These are phyloP conservation scores for Tetraodon nigroviridis DNA, from an alignment of 2,113 vertebrate genomes.

Conservation along the genomic window DNA sequence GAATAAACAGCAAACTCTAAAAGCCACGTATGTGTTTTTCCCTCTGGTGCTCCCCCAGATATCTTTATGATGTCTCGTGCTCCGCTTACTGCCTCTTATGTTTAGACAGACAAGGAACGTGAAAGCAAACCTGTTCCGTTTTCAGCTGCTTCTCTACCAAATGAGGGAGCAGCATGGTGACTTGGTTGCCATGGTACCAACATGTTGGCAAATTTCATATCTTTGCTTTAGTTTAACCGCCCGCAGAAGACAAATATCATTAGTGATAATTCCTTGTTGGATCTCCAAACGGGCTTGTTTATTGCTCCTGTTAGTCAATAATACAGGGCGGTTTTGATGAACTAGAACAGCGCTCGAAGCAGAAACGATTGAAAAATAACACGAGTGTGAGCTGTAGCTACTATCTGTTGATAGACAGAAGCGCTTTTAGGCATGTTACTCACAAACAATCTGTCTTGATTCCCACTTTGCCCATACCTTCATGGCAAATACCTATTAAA, in stretches of 20 bases:
- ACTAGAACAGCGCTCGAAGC: too few relatives aligned
- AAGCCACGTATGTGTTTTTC: too few relatives aligned
- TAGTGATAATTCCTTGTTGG: too few relatives aligned
- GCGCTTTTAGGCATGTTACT: too few relatives aligned
- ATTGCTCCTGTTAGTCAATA: too few relatives aligned
- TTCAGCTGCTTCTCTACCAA: slow-evolving; percentile 81
- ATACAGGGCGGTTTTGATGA: too few relatives aligned
- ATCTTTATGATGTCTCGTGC: not conserved
- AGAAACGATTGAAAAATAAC: too few relatives aligned
- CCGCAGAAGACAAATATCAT: slow-evolving; percentile 54
- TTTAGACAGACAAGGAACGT: not conserved
- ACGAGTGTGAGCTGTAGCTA: not conserved
- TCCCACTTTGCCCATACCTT: too few relatives aligned
- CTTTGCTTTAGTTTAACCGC: slow-evolving; percentile 80
- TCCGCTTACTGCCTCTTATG: not conserved
- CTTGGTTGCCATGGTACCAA: slow-evolving; percentile 78
- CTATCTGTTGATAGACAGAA: not conserved
- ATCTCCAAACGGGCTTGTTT: too few relatives aligned
- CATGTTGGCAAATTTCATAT: slow-evolving; percentile 78
- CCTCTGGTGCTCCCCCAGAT: not conserved
- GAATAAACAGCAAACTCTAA: too few relatives aligned
- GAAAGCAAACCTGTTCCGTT: slow-evolving; percentile 70
- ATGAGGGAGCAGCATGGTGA: slow-evolving; percentile 74
- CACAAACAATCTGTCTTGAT: too few relatives aligned
- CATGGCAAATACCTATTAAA: too few relatives aligned